Base-by-base conservation (phyloP, 2,113 vertebrate genomes). In the Camelus bactrianus region DNA sequence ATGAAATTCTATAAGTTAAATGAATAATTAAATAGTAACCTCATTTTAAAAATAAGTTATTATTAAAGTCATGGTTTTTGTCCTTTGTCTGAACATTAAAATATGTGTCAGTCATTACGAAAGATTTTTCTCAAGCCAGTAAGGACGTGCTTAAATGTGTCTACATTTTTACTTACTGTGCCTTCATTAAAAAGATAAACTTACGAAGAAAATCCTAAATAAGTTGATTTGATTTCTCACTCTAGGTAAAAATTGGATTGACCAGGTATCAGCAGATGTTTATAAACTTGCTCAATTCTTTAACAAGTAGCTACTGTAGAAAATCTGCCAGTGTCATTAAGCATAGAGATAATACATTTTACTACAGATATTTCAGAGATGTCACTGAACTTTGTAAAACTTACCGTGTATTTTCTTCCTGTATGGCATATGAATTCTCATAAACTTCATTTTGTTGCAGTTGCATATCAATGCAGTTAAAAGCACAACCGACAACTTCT, bases 271-370 rank as follows among this genome's bases (percentile, higher is more conserved):
- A 16, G 26, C 17, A 90, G 28, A 48, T 72, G 79, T 46, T 62
- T 89, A 38, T 89, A 69, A 83, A 80, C 8, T n/a, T 73, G 28
- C 56, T 91, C 42, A 95, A 72, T 77, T 96, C 12, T 95, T 83
- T 79, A 75, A 85, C 32, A 89, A 69, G 7, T 67, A 89, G 28
- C 83, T 95, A 90, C 35, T 79, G 9, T 67, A 75, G 35, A 86
- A 95, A 72, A 81, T 56, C 58, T 5, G 13, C 62, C 58, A 11
- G 9, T 80, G 32, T 73, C 52, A 56, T 94, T 90, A 67, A 87
- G 8, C 22, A 1, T 46, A 38, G 52, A 89, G 67, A 67, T 82
- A 46, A n/a, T 89, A 70, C 65, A 22, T 52, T 93, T 93, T 92
- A 2, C 15, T 79, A 48, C 0, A n/a, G 17, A 13, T 64, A 79